A percentile compares a stretch with the other conserved stretches of the same genome.
Evolutionary conservation across 1,140 invertebrate species (phyloP).

Genomic region (Drosophila busckii): DNA sequence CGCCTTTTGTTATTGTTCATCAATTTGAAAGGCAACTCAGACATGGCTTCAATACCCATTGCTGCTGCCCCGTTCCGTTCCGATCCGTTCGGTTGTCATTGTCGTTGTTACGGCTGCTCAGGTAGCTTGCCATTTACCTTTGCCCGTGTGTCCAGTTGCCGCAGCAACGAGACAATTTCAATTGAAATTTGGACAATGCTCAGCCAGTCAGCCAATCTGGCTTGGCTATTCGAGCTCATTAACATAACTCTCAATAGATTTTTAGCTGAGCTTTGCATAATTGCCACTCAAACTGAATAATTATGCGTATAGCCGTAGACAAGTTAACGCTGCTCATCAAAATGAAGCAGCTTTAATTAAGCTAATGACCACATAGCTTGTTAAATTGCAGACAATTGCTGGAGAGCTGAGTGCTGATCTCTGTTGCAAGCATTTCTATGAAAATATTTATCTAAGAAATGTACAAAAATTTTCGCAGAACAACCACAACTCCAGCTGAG

Average conservation of each 20-base stretch:
- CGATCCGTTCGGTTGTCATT: not conserved
- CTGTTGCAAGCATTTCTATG: conserved; percentile 35
- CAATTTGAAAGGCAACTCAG: conserved; percentile 70
- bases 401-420: not conserved
- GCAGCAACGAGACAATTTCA: too few species aligned
- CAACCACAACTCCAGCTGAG: conserved; percentile 30
- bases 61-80: not conserved
- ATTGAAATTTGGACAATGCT: not conserved
- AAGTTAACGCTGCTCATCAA: too few species aligned
- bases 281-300: not conserved
- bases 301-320: conserved; percentile 5
- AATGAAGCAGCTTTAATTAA: too few species aligned
- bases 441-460: conserved; percentile 49
- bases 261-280: conserved; percentile 17
- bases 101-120: conserved; percentile 1
- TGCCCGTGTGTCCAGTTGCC: not conserved
- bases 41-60: conserved; percentile 3
- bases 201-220: too few species aligned
- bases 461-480: conserved; percentile 47
- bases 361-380: too few species aligned
- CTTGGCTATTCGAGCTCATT: too few species aligned
- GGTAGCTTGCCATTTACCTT: conserved; percentile 4
- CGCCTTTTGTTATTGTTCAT: conserved; percentile 73
- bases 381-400: too few species aligned
- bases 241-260: conserved; percentile 10